These are phyloP conservation scores for Metridium senile DNA, from an alignment of 92 coral and sea anemone species.

Conservation along the genomic window DNA sequence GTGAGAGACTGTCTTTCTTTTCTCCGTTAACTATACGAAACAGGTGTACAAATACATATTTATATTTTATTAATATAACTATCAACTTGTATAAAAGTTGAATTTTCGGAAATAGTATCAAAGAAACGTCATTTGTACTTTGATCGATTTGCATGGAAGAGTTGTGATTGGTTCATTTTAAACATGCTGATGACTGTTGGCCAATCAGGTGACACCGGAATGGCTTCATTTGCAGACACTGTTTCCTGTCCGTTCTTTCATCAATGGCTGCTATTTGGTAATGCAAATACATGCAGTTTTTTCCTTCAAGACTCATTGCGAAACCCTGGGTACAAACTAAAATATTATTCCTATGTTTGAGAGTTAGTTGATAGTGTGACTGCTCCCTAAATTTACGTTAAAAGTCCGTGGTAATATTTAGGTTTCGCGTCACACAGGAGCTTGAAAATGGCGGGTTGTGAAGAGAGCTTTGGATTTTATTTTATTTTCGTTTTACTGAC, in stretches of 20 bases:
- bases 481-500: slow-evolving; percentile 77
- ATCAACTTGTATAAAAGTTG: no score
- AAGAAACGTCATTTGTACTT: background rate
- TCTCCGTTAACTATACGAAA: background rate
- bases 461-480: slow-evolving; percentile 79
- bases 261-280: background rate
- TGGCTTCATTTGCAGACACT: slow-evolving; percentile 4
- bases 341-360: background rate
- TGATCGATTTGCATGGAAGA: background rate
- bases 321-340: slow-evolving; percentile 22
- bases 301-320: background rate
- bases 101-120: no score
- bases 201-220: slow-evolving; percentile 10
- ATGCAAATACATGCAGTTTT: background rate
- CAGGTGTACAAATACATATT: no score
- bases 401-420: slow-evolving; percentile 5
- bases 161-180: slow-evolving; percentile 3
- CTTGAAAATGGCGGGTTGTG: slow-evolving; percentile 65
- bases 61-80: no score
- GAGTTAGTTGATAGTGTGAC: background rate
- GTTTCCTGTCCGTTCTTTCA: background rate
- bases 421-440: background rate
- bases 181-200: slow-evolving; percentile 7
- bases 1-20: background rate
- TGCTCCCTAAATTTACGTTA: background rate